Conservation (phyloP, 2,113 vertebrate species). For the Probosciger aterrimus region DNA sequence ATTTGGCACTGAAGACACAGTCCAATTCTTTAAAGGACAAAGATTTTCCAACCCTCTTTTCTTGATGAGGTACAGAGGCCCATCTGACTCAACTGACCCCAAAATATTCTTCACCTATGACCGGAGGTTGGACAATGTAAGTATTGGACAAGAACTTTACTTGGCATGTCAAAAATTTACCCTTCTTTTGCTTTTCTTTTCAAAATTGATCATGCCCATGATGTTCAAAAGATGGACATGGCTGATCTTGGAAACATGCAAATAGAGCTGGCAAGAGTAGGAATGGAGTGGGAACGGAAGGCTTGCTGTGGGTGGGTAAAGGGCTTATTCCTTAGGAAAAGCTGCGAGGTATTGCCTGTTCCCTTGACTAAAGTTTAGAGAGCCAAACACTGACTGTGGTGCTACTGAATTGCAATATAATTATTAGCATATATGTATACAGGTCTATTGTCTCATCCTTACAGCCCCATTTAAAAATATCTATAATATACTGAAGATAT, state of each 20-base stretch:
- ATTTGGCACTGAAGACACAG: slow-evolving; percentile 44
- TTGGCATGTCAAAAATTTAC: not conserved
- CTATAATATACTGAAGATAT: not conserved
- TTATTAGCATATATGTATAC: not conserved
- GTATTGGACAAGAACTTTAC: not conserved
- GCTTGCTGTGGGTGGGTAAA: not conserved
- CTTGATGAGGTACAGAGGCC: slow-evolving; percentile 21
- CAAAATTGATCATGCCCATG: not conserved
- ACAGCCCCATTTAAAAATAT: not conserved
- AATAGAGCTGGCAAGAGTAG: not conserved
- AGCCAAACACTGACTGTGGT: not conserved
- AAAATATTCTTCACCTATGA: slow-evolving; percentile 47
- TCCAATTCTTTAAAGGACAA: slow-evolving; percentile 6
- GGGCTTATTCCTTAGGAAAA: not conserved
- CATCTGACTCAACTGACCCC: not conserved
- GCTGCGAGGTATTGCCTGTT: not conserved
- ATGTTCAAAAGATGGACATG: not conserved
- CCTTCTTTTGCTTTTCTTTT: not conserved
- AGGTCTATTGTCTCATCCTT: not conserved
- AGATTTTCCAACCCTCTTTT: slow-evolving; percentile 60
- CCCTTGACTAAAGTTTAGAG: not conserved
- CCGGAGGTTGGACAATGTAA: slow-evolving; percentile 53
- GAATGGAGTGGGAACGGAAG: not conserved
- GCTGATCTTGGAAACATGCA: not conserved
- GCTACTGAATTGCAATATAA: not conserved